A percentile compares a stretch with the other conserved stretches of the same genome.
These are phyloP conservation scores for Labeo catla DNA, from an alignment of 2,113 vertebrate species.

Conservation along the genomic window DNA sequence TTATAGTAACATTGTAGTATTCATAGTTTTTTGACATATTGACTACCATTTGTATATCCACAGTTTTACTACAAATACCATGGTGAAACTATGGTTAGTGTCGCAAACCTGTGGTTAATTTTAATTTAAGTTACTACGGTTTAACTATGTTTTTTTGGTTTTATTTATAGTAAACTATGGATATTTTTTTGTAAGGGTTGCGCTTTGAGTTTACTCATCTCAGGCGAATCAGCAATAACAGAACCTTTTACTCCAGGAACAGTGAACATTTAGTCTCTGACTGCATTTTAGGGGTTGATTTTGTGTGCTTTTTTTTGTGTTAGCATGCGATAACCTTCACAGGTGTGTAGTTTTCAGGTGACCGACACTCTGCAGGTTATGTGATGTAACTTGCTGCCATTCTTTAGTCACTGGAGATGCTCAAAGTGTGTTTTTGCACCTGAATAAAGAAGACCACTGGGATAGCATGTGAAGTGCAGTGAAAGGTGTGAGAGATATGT, in stretches of 20 bases:
- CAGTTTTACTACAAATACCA: too few species aligned
- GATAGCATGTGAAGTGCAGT: conserved; percentile 28
- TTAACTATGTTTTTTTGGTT: too few species aligned
- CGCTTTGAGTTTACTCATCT: background rate
- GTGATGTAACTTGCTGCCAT: background rate
- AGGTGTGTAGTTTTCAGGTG: background rate
- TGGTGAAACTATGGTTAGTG: too few species aligned
- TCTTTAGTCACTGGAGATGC: background rate
- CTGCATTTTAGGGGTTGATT: background rate
- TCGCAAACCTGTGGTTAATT: too few species aligned
- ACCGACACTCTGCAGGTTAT: background rate
- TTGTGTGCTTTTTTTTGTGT: background rate
- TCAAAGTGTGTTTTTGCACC: conserved; percentile 33
- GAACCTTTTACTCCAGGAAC: conserved; percentile 5
- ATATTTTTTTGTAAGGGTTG: too few species aligned
- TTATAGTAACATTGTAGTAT: too few species aligned
- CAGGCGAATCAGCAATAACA: too few species aligned
- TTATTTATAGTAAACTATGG: too few species aligned
- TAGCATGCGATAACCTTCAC: background rate
- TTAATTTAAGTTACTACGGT: too few species aligned
- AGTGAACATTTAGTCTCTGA: background rate
- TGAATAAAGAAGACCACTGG: conserved; percentile 10
- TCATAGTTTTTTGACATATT: too few species aligned
- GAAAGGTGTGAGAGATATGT: conserved; percentile 20
- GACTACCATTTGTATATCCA: too few species aligned